Percentiles rank a stretch among this genome's conserved stretches.
phyloP scores from a whole-genome alignment of 2,797 vertebrate species.

The Danio tinwini region DNA sequence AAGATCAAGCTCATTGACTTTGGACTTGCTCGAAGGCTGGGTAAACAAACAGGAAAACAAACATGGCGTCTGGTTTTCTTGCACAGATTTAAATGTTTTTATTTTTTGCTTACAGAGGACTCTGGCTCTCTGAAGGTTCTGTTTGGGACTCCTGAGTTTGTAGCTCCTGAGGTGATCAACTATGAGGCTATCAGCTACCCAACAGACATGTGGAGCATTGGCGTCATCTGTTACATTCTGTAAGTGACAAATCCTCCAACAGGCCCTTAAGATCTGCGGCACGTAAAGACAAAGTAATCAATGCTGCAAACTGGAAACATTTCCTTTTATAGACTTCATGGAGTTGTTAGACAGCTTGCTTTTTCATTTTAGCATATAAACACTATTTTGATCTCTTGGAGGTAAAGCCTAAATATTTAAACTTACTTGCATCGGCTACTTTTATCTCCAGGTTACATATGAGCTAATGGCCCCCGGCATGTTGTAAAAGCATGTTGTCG shows the following conservation, averaged over 20 bases:
- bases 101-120: constrained; percentile 77
- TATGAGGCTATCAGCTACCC: constrained; percentile 96
- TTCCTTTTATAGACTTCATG: constrained; percentile 36
- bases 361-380: constrained; percentile 17
- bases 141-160: constrained; percentile 97
- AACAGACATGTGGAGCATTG: constrained; percentile 99
- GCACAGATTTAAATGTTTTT: background rate
- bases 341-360: background rate
- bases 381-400: constrained; percentile 4
- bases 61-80: background rate
- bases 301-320: constrained; percentile 4
- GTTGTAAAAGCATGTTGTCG: background rate
- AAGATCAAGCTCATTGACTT: constrained; percentile 99
- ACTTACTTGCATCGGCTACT: constrained; percentile 9
- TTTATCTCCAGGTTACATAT: background rate
- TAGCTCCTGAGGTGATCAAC: constrained; percentile 98
- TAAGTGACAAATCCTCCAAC: constrained; percentile 74
- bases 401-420: constrained; percentile 34
- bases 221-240: constrained; percentile 99
- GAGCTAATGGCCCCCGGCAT: background rate
- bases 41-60: constrained; percentile 68
- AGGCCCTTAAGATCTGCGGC: background rate
- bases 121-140: constrained; percentile 94
- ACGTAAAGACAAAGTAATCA: constrained; percentile 7
- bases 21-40: constrained; percentile 91